Base-by-base conservation (phyloP, 2,888 invertebrate species). In the Argyra leucocephala region DNA sequence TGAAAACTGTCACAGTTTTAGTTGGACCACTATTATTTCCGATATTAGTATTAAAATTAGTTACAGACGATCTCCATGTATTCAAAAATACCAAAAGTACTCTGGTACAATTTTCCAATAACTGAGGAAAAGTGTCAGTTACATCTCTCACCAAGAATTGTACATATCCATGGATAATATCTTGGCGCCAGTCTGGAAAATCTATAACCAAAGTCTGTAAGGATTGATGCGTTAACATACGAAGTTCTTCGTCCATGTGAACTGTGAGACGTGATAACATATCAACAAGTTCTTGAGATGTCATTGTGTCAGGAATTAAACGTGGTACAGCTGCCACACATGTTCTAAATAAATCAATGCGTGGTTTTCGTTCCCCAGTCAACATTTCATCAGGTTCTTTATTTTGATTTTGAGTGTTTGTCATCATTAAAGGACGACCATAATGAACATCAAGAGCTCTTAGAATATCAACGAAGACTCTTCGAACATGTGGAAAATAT, bases 271-370 rank as follows among this genome's bases (percentile, higher is more conserved):
- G 85, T 57, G 94, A 90, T 4, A 99, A 82, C 70, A 99, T 83
- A 74, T 99, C 99, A 4, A 99, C 93, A 66, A 99, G 82, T 78
- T 99, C 98, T 37, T 89, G 87, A 15, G 93, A 88, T 21, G 91
- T 91, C 94, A 98, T 97, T 15, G 96, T 97, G 76, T 99, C 98
- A 0, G 98, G 99, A 72, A 99, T 93, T 24, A 99, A 82, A 68
- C 98, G 87, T 0, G 98, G 99, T 73, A 99, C 96, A 6, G 99
- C 97, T 10, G 99, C 98, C 21, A 99, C 93, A 76, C 99, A 99
- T 0, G 98, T 99, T 60, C 98, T 86, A 77, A 99, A 98, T 72
- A 99, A 81, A 81, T 99, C 99, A 71, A 99, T 94, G 75, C 97
- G 89, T 0, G 98, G 96, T 77, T 99, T 99, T 57, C 97, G 84